phyloP scores from a whole-genome alignment of 2,113 vertebrate species.

The Corvus moneduloides region DNA sequence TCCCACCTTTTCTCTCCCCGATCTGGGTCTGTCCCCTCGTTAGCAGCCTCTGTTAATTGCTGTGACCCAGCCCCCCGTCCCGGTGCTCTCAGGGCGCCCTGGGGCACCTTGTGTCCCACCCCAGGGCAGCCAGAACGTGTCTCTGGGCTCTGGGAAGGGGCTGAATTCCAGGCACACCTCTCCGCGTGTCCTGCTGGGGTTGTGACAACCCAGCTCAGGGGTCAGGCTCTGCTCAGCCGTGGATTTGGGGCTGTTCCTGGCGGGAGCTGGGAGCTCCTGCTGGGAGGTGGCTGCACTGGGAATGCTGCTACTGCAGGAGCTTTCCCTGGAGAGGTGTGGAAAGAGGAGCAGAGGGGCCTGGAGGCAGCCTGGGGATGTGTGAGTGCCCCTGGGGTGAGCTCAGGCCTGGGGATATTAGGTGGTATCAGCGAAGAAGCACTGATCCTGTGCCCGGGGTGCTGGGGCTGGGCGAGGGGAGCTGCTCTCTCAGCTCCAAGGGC shows the following conservation, averaged over 20 bases:
- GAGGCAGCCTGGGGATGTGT: fast-evolving
- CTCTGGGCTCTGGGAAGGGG: background rate
- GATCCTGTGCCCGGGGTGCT: background rate
- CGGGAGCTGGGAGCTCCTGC: background rate
- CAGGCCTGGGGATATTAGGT: background rate
- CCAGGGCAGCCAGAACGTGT: background rate
- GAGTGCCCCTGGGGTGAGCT: fast-evolving
- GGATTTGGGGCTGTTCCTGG: background rate
- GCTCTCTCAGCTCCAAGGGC: background rate
- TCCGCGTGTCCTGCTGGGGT: background rate
- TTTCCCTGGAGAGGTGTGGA: background rate
- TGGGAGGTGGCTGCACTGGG: background rate
- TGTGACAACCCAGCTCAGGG: background rate
- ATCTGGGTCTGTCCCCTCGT: background rate
- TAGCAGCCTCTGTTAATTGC: background rate
- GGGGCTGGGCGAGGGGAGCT: background rate
- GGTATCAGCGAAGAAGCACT: fast-evolving
- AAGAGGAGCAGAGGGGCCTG: background rate
- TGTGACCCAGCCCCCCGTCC: background rate
- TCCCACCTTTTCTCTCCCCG: constrained; percentile 18
- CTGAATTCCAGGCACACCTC: background rate
- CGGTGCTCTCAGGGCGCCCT: background rate
- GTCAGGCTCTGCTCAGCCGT: background rate
- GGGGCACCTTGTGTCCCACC: background rate
- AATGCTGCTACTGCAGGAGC: fast-evolving